Evolutionary conservation across 2,888 invertebrate species (phyloP), one percentile per base, ranked within the genome.

Genomic region (Eremobia ochroleuca): DNA sequence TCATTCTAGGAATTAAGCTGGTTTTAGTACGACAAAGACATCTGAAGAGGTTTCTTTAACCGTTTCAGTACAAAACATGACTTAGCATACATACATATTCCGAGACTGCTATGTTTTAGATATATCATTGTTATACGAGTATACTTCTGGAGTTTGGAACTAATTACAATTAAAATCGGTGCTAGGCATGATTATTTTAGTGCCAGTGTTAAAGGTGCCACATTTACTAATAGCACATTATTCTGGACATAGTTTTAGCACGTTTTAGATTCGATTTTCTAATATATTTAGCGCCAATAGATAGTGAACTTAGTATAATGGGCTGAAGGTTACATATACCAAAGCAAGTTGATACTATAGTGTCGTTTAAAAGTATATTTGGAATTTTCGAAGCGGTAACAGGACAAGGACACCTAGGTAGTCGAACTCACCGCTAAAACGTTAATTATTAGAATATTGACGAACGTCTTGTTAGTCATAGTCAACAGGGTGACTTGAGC

Each of bases 301-400:
- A 78, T 34, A 52, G 0, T 61, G 9, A 61, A 21, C 49, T 52
- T 4, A 43, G 0, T 15, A 1, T 3, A 34, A 43, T 21, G 1
- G 2, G 13, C 28, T 28, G 9, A 77, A 61, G 34, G 70, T 52
- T 43, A 2, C 0, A 31, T 79, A 52, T 79, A 52, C 15, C 6
- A 28, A 28, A 70, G 28, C 52, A 34, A 25, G 25, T 69, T 67
- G 3, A 69, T 52, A 9, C 21, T n/a, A 4, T 21, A 37, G 8
- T 37, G 34, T 62, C n/a, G n/a, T 5, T 40, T 31, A 11, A 58
- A 43, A n/a, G 18, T 46, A 28, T 46, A 66, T 40, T 69, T 77
- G 31, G 31, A 34, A 79, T 43, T 59, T 25, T 40, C 21, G 37
- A 58, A 55, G 43, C 28, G 18, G 18, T n/a, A 25, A 28, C 3